Evolutionary conservation across 2,113 vertebrate species (phyloP), one percentile per base, ranked within the genome.

Genomic region (Forbesichthys papilliferus): DNA sequence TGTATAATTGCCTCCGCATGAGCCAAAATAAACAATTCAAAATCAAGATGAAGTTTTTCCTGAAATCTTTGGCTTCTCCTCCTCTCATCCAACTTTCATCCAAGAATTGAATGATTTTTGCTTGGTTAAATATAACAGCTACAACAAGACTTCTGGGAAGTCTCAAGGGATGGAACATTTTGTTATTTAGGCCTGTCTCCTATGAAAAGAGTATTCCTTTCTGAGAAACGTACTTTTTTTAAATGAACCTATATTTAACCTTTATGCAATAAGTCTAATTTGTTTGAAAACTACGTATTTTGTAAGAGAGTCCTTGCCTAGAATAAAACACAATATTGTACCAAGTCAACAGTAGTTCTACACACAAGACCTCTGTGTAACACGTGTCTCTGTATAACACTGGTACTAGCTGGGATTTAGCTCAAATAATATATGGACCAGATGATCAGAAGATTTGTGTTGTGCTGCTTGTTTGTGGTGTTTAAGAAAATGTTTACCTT

Each of bases 151-250:
- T 42, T 70, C 73, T 53, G 77, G 83, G 83, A 78, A 80, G 79
- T 71, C 86, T 88, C 84, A 78, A 67, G 75, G 80, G 66, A 65
- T 83, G 79, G 81, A 84, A 86, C 68, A 74, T 80, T 89, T 80
- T 75, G 81, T 75, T 70, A 77, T 74, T 75, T 13, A 57, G 61
- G 63, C 20, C 71, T 79, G 46, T 83, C 70, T 80, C 75, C 83
- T 65, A 84, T 80, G 85, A 81, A 66, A 86, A 79, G 76, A 66
- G 51, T 75, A 69, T 84, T 74, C 87, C 68, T 80, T 72, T 72
- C 55, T 64, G 54, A 79, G 20, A 66, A 79, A 27, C 27, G 20
- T 27, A 27, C 1, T 3, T 27, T 27, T 27, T 27, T 27, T 27
- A 27, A 27, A 27, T 27, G 2, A 27, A 27, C 27, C 27, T 27